Percentiles rank a stretch among this genome's conserved stretches.
Evolutionary conservation across 1,140 invertebrate species (phyloP).

Genomic region (Aethina tumida): DNA sequence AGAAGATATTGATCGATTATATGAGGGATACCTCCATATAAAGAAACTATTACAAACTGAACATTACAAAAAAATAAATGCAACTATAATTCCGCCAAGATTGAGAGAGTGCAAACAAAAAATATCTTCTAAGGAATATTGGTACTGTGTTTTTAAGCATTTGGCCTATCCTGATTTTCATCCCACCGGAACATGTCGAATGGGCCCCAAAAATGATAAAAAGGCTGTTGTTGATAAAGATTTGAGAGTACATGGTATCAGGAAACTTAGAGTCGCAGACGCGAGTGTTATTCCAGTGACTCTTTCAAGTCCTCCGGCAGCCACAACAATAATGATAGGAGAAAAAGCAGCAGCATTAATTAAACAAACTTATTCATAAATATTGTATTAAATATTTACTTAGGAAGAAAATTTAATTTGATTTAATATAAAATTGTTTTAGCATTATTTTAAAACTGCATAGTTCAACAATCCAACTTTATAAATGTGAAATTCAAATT

Average conservation of each 20-base stretch:
- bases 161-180: conserved; percentile 27
- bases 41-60: conserved; percentile 47
- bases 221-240: conserved; percentile 19
- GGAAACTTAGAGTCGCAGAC: conserved; percentile 27
- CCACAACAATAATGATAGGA: conserved; percentile 47
- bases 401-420: no score
- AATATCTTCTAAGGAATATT: conserved; percentile 20
- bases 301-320: conserved; percentile 37
- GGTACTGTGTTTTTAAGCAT: conserved; percentile 28
- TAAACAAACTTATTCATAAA: no score
- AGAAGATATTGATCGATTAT: conserved; percentile 53
- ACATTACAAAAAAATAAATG: conserved; percentile 46
- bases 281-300: conserved; percentile 25
- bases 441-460: no score
- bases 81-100: conserved; percentile 46
- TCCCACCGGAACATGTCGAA: conserved; percentile 31
- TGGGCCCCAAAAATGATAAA: conserved; percentile 18
- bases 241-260: conserved; percentile 21
- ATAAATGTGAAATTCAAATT: no score
- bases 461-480: no score
- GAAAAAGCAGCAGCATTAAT: conserved; percentile 46
- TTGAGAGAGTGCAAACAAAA: conserved; percentile 46
- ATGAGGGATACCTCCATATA: conserved; percentile 31
- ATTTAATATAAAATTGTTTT: no score
- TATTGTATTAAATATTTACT: no score